Conservation (phyloP, 2,113 vertebrate species). For the Budorcas taxicolor region DNA sequence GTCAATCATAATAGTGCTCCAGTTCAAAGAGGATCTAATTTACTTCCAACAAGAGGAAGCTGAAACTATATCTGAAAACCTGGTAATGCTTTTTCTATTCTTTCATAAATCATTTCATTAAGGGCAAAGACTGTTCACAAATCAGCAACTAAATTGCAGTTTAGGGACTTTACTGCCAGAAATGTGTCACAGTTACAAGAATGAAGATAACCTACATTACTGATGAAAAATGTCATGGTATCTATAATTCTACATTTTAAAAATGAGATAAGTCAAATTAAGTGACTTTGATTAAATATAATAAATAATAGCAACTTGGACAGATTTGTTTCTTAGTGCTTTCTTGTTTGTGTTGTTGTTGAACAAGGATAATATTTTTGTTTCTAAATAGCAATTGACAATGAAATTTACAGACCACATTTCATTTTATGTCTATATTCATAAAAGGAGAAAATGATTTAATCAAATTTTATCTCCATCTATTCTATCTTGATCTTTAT, state of each 20-base stretch:
- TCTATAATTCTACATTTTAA: background rate
- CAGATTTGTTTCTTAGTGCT: background rate
- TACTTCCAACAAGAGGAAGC: background rate
- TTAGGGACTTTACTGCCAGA: background rate
- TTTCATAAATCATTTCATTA: background rate
- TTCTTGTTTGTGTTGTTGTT: background rate
- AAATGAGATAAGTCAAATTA: background rate
- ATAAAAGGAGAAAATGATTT: background rate
- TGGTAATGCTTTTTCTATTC: background rate
- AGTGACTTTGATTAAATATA: background rate
- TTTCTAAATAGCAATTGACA: background rate
- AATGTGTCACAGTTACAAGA: background rate
- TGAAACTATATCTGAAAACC: background rate
- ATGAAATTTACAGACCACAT: background rate
- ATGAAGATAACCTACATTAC: background rate
- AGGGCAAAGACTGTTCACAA: background rate
- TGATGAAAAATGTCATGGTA: background rate
- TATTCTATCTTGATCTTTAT: background rate
- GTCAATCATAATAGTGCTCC: background rate
- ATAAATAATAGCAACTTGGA: background rate
- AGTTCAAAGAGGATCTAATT: background rate
- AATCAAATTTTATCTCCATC: background rate
- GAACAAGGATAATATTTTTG: background rate
- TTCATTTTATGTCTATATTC: background rate
- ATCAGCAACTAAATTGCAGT: background rate